phyloP scores from a whole-genome alignment of 2,888 invertebrate genomes.

The Lasioglossum figueresi region DNA sequence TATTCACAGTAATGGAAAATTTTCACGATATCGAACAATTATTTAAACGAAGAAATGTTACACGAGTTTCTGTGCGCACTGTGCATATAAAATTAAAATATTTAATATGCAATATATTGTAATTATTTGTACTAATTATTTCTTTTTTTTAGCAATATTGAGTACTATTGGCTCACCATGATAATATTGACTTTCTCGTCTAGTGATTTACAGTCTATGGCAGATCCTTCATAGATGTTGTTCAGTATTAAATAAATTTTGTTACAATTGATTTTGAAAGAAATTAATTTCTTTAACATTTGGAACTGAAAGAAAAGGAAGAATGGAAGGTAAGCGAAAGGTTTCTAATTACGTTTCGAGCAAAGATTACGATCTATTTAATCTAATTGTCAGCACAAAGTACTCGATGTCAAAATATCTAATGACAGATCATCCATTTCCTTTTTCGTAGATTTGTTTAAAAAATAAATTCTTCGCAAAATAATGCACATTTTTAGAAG shows the following conservation, averaged over 20 bases:
- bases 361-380: neutral
- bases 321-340: slow-evolving; percentile 42
- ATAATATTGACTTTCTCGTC: slow-evolving; percentile 20
- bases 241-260: slow-evolving; percentile 23
- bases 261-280: slow-evolving; percentile 6
- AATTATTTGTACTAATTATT: neutral
- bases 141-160: neutral
- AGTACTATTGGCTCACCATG: neutral
- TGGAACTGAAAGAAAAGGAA: neutral
- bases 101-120: neutral
- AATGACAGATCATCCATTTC: neutral
- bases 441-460: neutral
- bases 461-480: neutral
- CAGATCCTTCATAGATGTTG: slow-evolving; percentile 32
- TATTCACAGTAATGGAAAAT: neutral
- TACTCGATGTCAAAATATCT: slow-evolving; percentile 15
- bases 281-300: slow-evolving; percentile 3
- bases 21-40: neutral
- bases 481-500: neutral
- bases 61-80: neutral
- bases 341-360: neutral
- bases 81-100: neutral
- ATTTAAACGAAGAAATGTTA: neutral
- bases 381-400: neutral
- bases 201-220: slow-evolving; percentile 26